These are phyloP conservation scores for Pocillopora meandrina DNA, from an alignment of 92 coral and sea anemone genomes.

Conservation along the genomic window DNA sequence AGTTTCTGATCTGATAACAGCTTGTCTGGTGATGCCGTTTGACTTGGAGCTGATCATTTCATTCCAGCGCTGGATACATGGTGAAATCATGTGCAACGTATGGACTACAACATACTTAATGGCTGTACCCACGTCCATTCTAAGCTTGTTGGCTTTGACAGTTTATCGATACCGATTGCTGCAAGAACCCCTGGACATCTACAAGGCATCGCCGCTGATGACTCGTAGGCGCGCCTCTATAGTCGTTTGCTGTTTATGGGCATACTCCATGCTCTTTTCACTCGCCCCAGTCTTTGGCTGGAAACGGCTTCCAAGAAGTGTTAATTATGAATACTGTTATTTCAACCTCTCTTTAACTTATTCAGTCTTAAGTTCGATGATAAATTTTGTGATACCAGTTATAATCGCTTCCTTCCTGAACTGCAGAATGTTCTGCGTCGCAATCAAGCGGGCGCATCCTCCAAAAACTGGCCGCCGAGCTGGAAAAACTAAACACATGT, in stretches of 20 bases:
- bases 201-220: conserved; percentile 65
- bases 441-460: neutral
- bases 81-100: conserved; percentile 53
- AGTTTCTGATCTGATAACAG: conserved; percentile 74
- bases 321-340: conserved; percentile 30
- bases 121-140: conserved; percentile 76
- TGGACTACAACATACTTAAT: conserved; percentile 73
- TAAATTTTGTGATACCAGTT: conserved; percentile 75
- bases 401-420: conserved; percentile 62
- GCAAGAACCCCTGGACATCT: conserved; percentile 63
- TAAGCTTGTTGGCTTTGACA: conserved; percentile 58
- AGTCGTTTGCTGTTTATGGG: conserved; percentile 58
- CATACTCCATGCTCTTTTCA: conserved; percentile 71
- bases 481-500: too few relatives aligned
- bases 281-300: conserved; percentile 78
- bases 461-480: neutral
- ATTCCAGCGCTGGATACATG: conserved; percentile 57
- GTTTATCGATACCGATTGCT: conserved; percentile 67
- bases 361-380: conserved; percentile 63
- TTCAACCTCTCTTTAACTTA: conserved; percentile 63
- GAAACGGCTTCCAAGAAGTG: conserved; percentile 34
- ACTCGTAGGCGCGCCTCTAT: conserved; percentile 55
- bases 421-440: conserved; percentile 60
- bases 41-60: conserved; percentile 66
- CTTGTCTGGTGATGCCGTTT: conserved; percentile 67